Evolutionary conservation across 2,888 invertebrate genomes (phyloP).

Genomic region (Smittia sp.): DNA sequence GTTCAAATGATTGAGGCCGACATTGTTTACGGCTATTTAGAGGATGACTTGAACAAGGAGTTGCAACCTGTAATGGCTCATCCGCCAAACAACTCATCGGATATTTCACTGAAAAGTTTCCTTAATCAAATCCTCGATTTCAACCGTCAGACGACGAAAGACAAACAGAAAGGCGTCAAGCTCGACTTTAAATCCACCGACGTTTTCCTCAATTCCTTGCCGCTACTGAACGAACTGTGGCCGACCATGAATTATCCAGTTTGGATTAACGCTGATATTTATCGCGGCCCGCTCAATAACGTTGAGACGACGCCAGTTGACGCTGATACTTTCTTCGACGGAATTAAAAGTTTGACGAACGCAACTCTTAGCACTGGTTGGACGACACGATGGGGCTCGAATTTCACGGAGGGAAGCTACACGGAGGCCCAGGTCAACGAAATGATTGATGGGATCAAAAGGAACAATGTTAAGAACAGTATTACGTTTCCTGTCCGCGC

Average conservation of each 20-base stretch:
- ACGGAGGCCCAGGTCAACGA: conserved; percentile 61
- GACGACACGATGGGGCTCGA: conserved; percentile 68
- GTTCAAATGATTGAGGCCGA: conserved; percentile 75
- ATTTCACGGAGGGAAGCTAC: conserved; percentile 60
- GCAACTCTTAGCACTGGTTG: conserved; percentile 78
- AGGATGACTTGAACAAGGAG: conserved; percentile 54
- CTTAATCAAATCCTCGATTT: conserved; percentile 59
- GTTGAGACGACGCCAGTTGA: conserved; percentile 61
- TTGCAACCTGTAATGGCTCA: conserved; percentile 81
- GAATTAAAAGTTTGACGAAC: conserved; percentile 60
- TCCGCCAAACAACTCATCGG: conserved; percentile 69
- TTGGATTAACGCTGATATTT: conserved; percentile 75
- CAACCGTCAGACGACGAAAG: conserved; percentile 52
- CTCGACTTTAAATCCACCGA: conserved; percentile 82
- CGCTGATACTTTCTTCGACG: conserved; percentile 61
- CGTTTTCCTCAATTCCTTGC: conserved; percentile 63
- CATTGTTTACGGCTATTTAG: conserved; percentile 66
- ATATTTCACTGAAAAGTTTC: conserved; percentile 73
- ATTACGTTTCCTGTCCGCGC: conserved; percentile 80
- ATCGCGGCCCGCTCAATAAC: conserved; percentile 65
- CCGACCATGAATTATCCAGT: conserved; percentile 65
- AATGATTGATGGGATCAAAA: conserved; percentile 64
- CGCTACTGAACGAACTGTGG: conserved; percentile 52
- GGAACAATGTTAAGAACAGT: conserved; percentile 53
- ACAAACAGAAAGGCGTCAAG: conserved; percentile 72